A percentile compares a stretch with the other conserved stretches of the same genome.
phyloP scores from a whole-genome alignment of 2,797 vertebrate genomes.

The Danio choprae region DNA sequence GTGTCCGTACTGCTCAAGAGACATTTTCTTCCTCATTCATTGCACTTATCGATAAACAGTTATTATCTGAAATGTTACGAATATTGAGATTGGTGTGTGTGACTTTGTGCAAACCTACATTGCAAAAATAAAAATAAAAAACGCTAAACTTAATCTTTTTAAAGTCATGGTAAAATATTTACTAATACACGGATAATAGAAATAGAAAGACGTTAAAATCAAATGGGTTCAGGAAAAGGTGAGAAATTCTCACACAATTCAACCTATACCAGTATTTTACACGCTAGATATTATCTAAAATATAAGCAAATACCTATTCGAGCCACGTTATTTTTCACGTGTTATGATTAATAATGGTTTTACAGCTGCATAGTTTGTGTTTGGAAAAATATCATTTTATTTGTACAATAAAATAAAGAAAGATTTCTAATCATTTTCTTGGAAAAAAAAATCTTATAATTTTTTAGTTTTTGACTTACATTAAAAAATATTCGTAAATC shows the following conservation, averaged over 20 bases:
- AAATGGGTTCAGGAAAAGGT: neutral
- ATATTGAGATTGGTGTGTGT: conserved; percentile 35
- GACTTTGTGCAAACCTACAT: conserved; percentile 30
- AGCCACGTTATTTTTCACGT: neutral
- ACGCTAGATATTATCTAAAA: neutral
- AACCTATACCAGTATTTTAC: neutral
- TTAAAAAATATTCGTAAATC: too few relatives aligned
- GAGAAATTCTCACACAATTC: neutral
- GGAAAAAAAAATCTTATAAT: too few relatives aligned
- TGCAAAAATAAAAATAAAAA: conserved; percentile 40
- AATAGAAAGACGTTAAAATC: neutral
- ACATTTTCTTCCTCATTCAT: conserved; percentile 26
- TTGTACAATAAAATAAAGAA: too few relatives aligned
- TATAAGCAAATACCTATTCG: neutral
- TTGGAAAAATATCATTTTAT: too few relatives aligned
- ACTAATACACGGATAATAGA: neutral
- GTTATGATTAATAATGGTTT: too few relatives aligned
- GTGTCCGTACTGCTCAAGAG: conserved; percentile 2
- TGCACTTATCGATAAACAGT: conserved; percentile 22
- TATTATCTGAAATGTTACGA: conserved; percentile 20
- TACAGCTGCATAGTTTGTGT: too few relatives aligned
- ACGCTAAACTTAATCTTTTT: conserved; percentile 2
- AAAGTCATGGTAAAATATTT: neutral
- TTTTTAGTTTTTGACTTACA: too few relatives aligned
- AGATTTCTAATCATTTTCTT: too few relatives aligned